Evolutionary conservation across 2,888 invertebrate species (phyloP).

Genomic region (Plagiodera versicolora): DNA sequence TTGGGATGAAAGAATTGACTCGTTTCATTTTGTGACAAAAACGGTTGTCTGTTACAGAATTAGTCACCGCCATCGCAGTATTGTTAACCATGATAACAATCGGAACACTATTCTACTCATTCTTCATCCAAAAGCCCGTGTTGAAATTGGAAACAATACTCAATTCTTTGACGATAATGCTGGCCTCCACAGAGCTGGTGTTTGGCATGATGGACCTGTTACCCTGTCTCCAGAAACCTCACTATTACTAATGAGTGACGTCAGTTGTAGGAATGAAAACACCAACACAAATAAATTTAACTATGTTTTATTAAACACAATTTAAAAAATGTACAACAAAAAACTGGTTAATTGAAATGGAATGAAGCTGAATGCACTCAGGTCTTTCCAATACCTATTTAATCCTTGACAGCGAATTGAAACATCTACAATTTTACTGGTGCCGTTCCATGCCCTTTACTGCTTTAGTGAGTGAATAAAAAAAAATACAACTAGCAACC

Average conservation of each 20-base stretch:
- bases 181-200: slow-evolving; percentile 39
- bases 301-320: slow-evolving; percentile 37
- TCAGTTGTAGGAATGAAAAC: too few species aligned
- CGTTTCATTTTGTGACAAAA: too few species aligned
- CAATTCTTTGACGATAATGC: slow-evolving; percentile 37
- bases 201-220: slow-evolving; percentile 41
- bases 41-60: slow-evolving; percentile 34
- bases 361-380: slow-evolving; percentile 35
- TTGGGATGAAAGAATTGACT: neutral
- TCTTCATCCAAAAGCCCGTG: slow-evolving; percentile 40
- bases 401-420: slow-evolving; percentile 1
- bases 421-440: slow-evolving; percentile 18
- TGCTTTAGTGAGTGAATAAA: slow-evolving; percentile 6
- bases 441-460: slow-evolving; percentile 21
- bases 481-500: slow-evolving; percentile 7
- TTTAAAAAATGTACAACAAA: slow-evolving; percentile 34
- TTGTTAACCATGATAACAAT: slow-evolving; percentile 40
- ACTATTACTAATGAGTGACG: slow-evolving; percentile 37
- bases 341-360: slow-evolving; percentile 32
- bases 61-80: slow-evolving; percentile 40
- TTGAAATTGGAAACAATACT: slow-evolving; percentile 43
- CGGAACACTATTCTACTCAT: slow-evolving; percentile 38
- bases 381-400: slow-evolving; percentile 9
- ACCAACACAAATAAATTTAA: neutral
- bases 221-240: slow-evolving; percentile 39